Percentiles rank a stretch among this genome's conserved stretches.
Conservation (phyloP, 2,113 vertebrate species). For the Sapajus apella region DNA sequence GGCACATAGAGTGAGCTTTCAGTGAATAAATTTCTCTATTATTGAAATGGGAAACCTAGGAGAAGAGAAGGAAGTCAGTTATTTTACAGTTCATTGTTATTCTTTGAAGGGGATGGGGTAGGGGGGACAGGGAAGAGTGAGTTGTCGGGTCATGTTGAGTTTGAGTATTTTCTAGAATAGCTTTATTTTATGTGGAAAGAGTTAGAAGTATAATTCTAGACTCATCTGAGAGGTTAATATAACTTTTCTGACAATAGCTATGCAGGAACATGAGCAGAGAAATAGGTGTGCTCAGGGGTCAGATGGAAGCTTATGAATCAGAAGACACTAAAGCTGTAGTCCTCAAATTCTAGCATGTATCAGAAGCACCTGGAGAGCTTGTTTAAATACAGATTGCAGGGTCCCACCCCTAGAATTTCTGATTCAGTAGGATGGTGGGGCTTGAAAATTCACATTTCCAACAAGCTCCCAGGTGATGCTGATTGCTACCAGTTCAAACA, state of each 20-base stretch:
- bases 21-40: not conserved
- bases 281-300: not conserved
- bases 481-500: not conserved
- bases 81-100: not conserved
- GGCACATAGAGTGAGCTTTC: not conserved
- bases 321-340: not conserved
- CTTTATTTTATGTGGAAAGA: not conserved
- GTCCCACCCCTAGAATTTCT: not conserved
- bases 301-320: not conserved
- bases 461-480: not conserved
- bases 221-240: not conserved
- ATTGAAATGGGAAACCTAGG: not conserved
- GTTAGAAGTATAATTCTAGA: not conserved
- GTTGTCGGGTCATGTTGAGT: not conserved
- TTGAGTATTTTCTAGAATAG: not conserved
- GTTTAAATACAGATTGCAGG: not conserved
- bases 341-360: not conserved
- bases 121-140: not conserved
- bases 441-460: not conserved
- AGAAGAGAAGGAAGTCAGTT: not conserved
- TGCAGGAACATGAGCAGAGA: not conserved
- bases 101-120: not conserved
- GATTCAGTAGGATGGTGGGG: not conserved
- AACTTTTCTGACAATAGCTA: not conserved
- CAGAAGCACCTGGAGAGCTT: not conserved